These are phyloP conservation scores for Notodonta dromedarius DNA, from an alignment of 2,888 invertebrate genomes.

Conservation along the genomic window DNA sequence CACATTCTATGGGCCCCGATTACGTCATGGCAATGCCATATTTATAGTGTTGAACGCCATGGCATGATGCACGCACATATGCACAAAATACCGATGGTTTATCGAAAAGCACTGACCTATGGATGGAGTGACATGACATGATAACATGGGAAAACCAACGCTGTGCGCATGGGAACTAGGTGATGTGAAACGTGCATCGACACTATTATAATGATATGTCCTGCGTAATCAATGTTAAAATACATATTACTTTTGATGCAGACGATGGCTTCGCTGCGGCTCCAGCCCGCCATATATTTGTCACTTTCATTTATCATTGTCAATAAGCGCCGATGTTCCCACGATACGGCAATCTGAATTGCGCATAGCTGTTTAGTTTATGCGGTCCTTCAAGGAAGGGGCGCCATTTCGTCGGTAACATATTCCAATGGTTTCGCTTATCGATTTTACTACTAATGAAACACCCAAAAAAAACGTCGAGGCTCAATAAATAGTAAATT, in stretches of 20 bases:
- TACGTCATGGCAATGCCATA: slow-evolving; percentile 34
- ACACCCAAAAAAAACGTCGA: slow-evolving; percentile 8
- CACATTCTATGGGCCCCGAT: slow-evolving; percentile 31
- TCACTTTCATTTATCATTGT: slow-evolving; percentile 55
- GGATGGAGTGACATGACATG: slow-evolving; percentile 53
- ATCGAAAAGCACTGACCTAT: slow-evolving; percentile 67
- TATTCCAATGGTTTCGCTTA: slow-evolving; percentile 40
- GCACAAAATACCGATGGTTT: slow-evolving; percentile 51
- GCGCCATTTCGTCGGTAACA: slow-evolving; percentile 37
- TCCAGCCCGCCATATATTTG: slow-evolving; percentile 48
- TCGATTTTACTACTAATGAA: slow-evolving; percentile 31
- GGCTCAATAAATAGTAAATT: neutral
- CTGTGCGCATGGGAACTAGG: slow-evolving; percentile 64
- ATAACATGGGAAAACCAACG: slow-evolving; percentile 70
- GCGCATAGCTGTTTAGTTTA: slow-evolving; percentile 47
- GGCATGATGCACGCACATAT: slow-evolving; percentile 39
- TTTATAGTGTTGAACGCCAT: slow-evolving; percentile 22
- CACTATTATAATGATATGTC: slow-evolving; percentile 43
- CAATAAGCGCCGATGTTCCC: slow-evolving; percentile 52
- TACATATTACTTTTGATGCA: slow-evolving; percentile 32
- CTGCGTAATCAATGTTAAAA: slow-evolving; percentile 44
- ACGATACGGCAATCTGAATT: slow-evolving; percentile 54
- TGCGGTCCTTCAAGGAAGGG: slow-evolving; percentile 48
- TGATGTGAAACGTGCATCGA: slow-evolving; percentile 47
- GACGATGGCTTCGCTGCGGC: slow-evolving; percentile 37